Conservation (phyloP, 2,888 invertebrate genomes). For the Vanessa cardui region DNA sequence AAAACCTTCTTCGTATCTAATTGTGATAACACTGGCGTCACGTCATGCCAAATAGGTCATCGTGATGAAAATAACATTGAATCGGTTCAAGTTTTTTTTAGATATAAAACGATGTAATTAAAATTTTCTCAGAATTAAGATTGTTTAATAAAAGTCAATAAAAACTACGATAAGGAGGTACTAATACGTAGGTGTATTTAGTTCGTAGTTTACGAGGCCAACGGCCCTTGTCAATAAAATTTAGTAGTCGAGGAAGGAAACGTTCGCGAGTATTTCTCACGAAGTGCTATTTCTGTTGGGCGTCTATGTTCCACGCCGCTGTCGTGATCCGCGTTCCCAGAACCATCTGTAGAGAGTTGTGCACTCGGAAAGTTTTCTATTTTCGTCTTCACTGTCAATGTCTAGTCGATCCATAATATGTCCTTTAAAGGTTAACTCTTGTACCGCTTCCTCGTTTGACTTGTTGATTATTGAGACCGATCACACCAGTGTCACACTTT, state of each 20-base stretch:
- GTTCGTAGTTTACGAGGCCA: slow-evolving; percentile 24
- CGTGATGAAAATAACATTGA: not conserved
- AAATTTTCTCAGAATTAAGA: not conserved
- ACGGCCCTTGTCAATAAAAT: slow-evolving; percentile 39
- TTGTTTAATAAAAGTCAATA: not conserved
- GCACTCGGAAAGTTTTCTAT: slow-evolving; percentile 46
- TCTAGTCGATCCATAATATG: slow-evolving; percentile 38
- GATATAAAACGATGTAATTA: not conserved
- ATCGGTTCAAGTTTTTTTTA: not conserved
- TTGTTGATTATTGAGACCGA: not conserved
- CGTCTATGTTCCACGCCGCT: slow-evolving; percentile 28
- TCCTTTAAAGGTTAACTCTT: slow-evolving; percentile 24
- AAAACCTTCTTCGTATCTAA: not conserved
- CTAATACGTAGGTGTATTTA: not conserved
- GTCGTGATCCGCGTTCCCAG: slow-evolving; percentile 45
- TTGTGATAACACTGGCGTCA: not conserved
- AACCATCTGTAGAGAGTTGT: slow-evolving; percentile 45
- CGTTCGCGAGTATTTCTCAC: slow-evolving; percentile 44
- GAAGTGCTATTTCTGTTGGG: slow-evolving; percentile 49
- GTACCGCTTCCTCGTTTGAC: slow-evolving; percentile 21
- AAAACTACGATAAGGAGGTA: not conserved
- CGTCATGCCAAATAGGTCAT: slow-evolving; percentile 4
- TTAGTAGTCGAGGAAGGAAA: slow-evolving; percentile 44
- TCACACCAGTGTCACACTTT: slow-evolving; percentile 10
- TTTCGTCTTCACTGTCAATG: slow-evolving; percentile 51